phyloP scores from a whole-genome alignment of 2,888 invertebrate species.

The Dinocampus coccinellae region DNA sequence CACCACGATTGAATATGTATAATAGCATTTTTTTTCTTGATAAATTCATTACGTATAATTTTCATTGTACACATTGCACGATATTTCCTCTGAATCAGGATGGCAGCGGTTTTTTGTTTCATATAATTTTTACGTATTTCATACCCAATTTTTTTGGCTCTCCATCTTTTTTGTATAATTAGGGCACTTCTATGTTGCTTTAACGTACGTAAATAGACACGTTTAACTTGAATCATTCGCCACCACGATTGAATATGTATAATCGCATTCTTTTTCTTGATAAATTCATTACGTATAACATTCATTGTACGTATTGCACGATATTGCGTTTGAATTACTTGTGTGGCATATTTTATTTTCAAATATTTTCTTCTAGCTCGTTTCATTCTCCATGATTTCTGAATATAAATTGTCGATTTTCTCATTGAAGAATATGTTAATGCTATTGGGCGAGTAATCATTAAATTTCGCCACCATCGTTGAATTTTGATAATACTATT shows the following conservation, averaged over 20 bases:
- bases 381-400: slow-evolving; percentile 68
- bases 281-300: slow-evolving; percentile 37
- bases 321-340: slow-evolving; percentile 72
- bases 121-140: slow-evolving; percentile 25
- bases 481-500: slow-evolving; percentile 48
- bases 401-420: slow-evolving; percentile 55
- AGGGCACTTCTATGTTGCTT: slow-evolving; percentile 39
- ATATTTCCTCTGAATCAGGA: slow-evolving; percentile 69
- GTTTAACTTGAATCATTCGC: slow-evolving; percentile 46
- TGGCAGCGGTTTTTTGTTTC: slow-evolving; percentile 50
- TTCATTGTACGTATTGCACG: slow-evolving; percentile 37
- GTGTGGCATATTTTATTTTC: slow-evolving; percentile 66
- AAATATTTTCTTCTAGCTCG: slow-evolving; percentile 49
- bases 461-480: slow-evolving; percentile 47
- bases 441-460: slow-evolving; percentile 32
- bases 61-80: slow-evolving; percentile 62
- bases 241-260: slow-evolving; percentile 58
- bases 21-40: slow-evolving; percentile 47
- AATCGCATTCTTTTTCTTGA: slow-evolving; percentile 36
- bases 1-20: slow-evolving; percentile 54
- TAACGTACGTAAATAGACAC: slow-evolving; percentile 30
- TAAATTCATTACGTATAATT: slow-evolving; percentile 43
- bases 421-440: slow-evolving; percentile 33
- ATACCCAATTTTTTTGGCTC: slow-evolving; percentile 47
- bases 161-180: slow-evolving; percentile 60